These are phyloP conservation scores for Cisticola juncidis DNA, from an alignment of 2,113 vertebrate species.

Conservation along the genomic window DNA sequence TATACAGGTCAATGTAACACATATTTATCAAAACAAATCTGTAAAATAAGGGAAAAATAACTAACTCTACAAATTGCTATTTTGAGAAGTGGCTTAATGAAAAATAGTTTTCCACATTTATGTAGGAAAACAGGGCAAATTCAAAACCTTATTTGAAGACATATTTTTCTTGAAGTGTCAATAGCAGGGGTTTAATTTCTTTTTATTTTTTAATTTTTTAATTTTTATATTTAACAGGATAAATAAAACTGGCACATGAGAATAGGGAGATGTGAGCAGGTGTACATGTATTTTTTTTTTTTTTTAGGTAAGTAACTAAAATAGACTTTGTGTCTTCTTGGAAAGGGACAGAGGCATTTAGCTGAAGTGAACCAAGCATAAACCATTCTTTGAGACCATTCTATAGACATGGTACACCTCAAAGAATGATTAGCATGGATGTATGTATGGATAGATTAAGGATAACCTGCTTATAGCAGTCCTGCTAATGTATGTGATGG, in stretches of 20 bases:
- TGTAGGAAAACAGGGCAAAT: background rate
- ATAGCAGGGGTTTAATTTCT: accelerated
- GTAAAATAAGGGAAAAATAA: background rate
- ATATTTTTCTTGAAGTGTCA: background rate
- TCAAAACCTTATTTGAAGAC: background rate
- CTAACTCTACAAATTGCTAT: background rate
- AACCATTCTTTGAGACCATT: background rate
- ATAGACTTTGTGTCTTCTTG: background rate
- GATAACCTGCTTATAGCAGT: background rate
- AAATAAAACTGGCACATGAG: background rate
- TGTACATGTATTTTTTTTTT: background rate
- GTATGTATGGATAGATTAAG: background rate
- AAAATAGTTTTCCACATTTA: background rate
- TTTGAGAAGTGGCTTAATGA: background rate
- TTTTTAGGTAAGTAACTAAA: background rate
- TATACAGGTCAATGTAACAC: background rate
- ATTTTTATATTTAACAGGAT: background rate
- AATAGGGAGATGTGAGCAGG: background rate
- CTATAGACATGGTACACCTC: no score
- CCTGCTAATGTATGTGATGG: background rate
- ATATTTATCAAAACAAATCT: background rate
- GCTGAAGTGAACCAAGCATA: background rate
- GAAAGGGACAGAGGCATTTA: background rate
- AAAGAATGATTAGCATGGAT: background rate
- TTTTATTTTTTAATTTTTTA: no score